phyloP scores from a whole-genome alignment of 2,797 vertebrate genomes.

The Masticophis lateralis region DNA sequence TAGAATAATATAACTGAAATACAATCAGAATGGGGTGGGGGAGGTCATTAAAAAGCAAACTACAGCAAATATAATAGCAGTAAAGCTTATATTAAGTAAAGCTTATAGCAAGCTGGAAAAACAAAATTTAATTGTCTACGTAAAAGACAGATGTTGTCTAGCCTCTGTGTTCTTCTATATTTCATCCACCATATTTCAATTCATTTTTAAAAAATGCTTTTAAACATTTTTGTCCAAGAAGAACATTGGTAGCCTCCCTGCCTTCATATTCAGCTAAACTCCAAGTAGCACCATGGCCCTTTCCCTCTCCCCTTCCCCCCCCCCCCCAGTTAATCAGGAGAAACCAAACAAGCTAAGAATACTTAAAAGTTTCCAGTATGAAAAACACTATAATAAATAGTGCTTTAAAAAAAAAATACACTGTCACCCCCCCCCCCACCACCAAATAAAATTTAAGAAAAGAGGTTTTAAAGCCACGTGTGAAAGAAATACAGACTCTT shows the following conservation, averaged over 20 bases:
- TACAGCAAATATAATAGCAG: background rate
- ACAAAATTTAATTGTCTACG: background rate
- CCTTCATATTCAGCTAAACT: background rate
- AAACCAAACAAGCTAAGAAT: background rate
- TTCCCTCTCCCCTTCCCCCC: background rate
- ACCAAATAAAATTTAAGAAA: background rate
- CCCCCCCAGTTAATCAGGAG: background rate
- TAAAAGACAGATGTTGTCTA: background rate
- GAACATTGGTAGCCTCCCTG: background rate
- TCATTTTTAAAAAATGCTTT: background rate
- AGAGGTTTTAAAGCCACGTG: background rate
- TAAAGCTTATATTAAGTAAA: background rate
- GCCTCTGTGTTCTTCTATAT: background rate
- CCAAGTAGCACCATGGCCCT: background rate
- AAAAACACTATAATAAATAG: background rate
- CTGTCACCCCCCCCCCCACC: rapidly evolving
- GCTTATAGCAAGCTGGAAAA: background rate
- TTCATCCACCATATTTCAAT: background rate
- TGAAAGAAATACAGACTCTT: background rate
- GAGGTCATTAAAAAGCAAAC: background rate
- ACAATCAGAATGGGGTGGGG: background rate
- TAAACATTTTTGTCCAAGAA: background rate
- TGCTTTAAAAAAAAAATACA: background rate
- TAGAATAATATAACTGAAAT: background rate
- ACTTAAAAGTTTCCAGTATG: background rate